Evolutionary conservation across 2,888 invertebrate species (phyloP).

Genomic region (Lagria hirta): DNA sequence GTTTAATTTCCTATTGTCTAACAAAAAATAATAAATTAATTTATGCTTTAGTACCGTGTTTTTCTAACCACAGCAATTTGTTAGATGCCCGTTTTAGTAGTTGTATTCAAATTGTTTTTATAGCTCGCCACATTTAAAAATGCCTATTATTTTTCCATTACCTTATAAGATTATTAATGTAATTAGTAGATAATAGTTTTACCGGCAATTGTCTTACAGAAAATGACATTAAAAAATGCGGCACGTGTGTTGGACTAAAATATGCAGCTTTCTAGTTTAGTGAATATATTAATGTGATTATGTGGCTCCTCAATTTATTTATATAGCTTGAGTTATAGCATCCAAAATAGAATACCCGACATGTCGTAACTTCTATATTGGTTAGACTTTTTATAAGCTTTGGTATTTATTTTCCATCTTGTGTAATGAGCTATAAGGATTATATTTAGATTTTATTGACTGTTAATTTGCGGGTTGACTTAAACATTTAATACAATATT

Average conservation of each 20-base stretch:
- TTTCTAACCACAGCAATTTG: constrained; percentile 17
- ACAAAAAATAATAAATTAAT: constrained; percentile 15
- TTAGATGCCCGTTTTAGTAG: constrained; percentile 11
- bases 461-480: constrained; percentile 33
- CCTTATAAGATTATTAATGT: constrained; percentile 1
- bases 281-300: constrained; percentile 26
- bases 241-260: constrained; percentile 24
- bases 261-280: constrained; percentile 17
- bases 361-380: constrained; percentile 39
- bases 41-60: constrained; percentile 12
- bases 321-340: constrained; percentile 28
- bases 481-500: constrained; percentile 5
- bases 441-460: constrained; percentile 36
- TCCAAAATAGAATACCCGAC: constrained; percentile 37
- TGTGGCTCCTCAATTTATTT: constrained; percentile 27
- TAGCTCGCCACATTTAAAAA: constrained; percentile 1
- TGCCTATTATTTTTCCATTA: not conserved
- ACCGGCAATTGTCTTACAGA: not conserved
- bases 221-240: constrained; percentile 17
- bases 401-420: constrained; percentile 38
- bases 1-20: no score
- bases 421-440: constrained; percentile 34
- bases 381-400: constrained; percentile 35
- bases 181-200: not conserved
- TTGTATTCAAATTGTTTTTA: constrained; percentile 16